A percentile compares a stretch with the other conserved stretches of the same genome.
Conservation (phyloP, 2,888 invertebrate genomes). For the Mamestra brassicae region DNA sequence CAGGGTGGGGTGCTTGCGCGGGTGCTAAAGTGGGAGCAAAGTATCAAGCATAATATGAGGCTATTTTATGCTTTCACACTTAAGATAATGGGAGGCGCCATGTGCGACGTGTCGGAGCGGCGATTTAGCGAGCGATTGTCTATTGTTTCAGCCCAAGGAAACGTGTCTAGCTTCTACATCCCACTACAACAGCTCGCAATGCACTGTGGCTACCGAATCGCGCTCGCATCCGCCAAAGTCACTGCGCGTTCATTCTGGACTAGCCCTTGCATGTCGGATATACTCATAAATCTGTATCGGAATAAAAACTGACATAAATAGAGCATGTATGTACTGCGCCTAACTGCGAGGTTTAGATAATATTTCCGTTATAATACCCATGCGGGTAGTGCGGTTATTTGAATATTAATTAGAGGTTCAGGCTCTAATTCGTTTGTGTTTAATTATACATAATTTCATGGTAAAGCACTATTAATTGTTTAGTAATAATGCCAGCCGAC, state of each 20-base stretch:
- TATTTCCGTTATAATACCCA: constrained; percentile 35
- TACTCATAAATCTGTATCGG: constrained; percentile 52
- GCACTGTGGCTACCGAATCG: neutral
- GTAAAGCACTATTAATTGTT: neutral
- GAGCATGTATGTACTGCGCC: constrained; percentile 4
- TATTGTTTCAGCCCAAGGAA: neutral
- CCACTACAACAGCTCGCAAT: neutral
- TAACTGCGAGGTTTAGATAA: constrained; percentile 47
- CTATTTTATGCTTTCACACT: too few relatives aligned
- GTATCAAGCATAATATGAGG: neutral
- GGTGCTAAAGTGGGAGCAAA: neutral
- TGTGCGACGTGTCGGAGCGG: neutral
- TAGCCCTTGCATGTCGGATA: constrained; percentile 22
- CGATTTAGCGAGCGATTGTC: neutral
- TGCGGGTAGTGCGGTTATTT: constrained; percentile 33
- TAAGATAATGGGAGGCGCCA: too few relatives aligned
- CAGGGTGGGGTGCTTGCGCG: neutral
- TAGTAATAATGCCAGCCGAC: neutral
- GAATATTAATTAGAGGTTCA: constrained; percentile 40
- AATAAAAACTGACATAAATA: constrained; percentile 42
- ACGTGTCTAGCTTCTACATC: neutral
- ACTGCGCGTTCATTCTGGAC: neutral
- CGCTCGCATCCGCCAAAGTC: neutral
- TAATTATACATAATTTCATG: constrained; percentile 25
- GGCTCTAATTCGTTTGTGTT: constrained; percentile 28